Evolutionary conservation across 2,888 invertebrate genomes (phyloP).

Genomic region (Cephus rjabovi): DNA sequence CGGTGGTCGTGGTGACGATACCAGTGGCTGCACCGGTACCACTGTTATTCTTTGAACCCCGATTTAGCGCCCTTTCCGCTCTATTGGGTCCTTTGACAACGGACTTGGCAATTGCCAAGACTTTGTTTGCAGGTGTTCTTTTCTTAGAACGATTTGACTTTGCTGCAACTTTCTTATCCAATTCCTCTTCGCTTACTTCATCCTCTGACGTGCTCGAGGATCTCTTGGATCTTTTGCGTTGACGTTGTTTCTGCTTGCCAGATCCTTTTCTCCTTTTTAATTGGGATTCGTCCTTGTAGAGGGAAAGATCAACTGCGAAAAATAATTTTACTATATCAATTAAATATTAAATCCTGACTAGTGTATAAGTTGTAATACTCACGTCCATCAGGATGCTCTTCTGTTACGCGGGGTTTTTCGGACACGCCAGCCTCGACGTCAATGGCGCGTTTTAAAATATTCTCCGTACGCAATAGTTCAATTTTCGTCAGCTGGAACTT

Average conservation of each 20-base stretch:
- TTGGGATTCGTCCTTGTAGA: conserved; percentile 87
- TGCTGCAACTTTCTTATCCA: conserved; percentile 40
- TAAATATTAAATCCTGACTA: conserved; percentile 3
- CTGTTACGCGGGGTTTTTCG: conserved; percentile 75
- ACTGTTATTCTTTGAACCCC: conserved; percentile 37
- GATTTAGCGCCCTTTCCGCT: conserved; percentile 60
- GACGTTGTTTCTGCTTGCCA: conserved; percentile 63
- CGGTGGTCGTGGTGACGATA: conserved; percentile 30
- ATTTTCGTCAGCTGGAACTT: conserved; percentile 77
- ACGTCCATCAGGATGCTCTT: conserved; percentile 89
- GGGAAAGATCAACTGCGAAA: conserved; percentile 81
- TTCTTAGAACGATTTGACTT: conserved; percentile 45
- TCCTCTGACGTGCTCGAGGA: conserved; percentile 48
- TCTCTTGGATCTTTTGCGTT: conserved; percentile 53
- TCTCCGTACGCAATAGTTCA: conserved; percentile 84
- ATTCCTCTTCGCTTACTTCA: conserved; percentile 46
- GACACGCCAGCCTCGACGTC: conserved; percentile 82
- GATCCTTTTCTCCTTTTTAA: conserved; percentile 72
- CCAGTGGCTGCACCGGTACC: conserved; percentile 17
- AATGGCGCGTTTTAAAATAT: conserved; percentile 86
- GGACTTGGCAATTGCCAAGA: conserved; percentile 53
- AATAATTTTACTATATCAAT: conserved; percentile 9
- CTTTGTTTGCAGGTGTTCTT: conserved; percentile 43
- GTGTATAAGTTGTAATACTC: conserved; percentile 64
- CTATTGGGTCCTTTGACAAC: conserved; percentile 60